Evolutionary conservation across 2,113 vertebrate species (phyloP).

Genomic region (Piaya cayana): DNA sequence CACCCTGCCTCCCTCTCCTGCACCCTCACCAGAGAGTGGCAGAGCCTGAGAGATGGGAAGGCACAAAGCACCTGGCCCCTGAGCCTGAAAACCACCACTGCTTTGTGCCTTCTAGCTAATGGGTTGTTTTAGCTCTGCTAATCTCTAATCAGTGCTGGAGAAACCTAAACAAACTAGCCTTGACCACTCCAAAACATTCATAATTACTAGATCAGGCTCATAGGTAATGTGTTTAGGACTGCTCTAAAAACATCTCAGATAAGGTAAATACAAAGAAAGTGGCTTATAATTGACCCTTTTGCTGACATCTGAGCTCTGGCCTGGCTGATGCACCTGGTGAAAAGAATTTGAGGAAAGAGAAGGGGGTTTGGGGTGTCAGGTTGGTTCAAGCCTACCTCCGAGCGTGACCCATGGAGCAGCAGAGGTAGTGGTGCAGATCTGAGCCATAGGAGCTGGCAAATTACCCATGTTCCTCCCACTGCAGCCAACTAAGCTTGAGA

Average conservation of each 20-base stretch:
- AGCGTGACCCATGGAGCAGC: not conserved
- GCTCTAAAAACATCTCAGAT: constrained; percentile 25
- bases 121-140: constrained; percentile 11
- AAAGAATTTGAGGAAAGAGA: not conserved
- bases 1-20: not conserved
- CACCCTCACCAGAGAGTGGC: not conserved
- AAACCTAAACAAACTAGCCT: constrained; percentile 43
- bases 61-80: not conserved
- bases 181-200: not conserved
- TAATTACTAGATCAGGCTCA: constrained; percentile 20
- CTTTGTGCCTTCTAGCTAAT: not conserved
- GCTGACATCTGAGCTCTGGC: constrained; percentile 15
- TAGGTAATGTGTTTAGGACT: constrained; percentile 26
- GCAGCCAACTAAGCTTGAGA: not conserved
- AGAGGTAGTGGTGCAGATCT: not conserved
- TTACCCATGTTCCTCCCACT: rapidly evolving
- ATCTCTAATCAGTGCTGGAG: constrained; percentile 32
- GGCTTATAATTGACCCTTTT: constrained; percentile 26
- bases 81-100: not conserved
- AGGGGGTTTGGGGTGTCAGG: not conserved
- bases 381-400: not conserved
- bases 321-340: not conserved
- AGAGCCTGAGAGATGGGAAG: not conserved
- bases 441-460: rapidly evolving
- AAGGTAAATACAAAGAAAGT: constrained; percentile 33